Percentiles rank a stretch among this genome's conserved stretches.
Evolutionary conservation across 2,113 vertebrate genomes (phyloP).

Genomic region (Triplophysa dalaica): DNA sequence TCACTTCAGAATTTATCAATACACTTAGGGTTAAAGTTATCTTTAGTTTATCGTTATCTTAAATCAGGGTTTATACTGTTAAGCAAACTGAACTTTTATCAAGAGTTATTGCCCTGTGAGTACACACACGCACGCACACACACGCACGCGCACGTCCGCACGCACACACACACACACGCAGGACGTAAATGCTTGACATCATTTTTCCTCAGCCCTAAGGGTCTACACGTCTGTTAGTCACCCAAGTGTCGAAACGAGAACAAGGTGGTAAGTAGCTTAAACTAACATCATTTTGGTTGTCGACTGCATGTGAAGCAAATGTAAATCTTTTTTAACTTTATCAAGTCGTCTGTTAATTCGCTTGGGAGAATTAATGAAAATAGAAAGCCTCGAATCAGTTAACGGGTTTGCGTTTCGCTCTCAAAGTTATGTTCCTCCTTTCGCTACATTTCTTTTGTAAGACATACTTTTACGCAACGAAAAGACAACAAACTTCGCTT

Average conservation of each 20-base stretch:
- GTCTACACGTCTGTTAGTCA: not conserved
- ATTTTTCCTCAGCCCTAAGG: not conserved
- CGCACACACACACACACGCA: constrained; percentile 33
- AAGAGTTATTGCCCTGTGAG: not conserved
- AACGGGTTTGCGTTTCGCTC: constrained; percentile 5
- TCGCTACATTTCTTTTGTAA: not conserved
- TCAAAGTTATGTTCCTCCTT: not conserved
- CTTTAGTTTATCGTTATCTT: too few relatives aligned
- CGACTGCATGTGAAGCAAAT: not conserved
- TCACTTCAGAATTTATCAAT: too few relatives aligned
- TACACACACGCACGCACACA: not conserved
- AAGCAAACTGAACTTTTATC: not conserved
- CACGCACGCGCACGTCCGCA: not conserved
- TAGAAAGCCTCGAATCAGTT: not conserved
- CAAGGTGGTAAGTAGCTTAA: constrained; percentile 38
- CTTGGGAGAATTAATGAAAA: not conserved
- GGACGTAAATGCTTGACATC: constrained; percentile 20
- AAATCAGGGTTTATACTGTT: too few relatives aligned
- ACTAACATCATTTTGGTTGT: not conserved
- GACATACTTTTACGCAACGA: not conserved
- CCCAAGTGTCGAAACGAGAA: constrained; percentile 4
- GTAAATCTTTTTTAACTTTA: not conserved
- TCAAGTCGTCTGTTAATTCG: not conserved
- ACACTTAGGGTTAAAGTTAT: too few relatives aligned
- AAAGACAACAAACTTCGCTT: not conserved